Evolutionary conservation across 2,797 vertebrate genomes (phyloP), one percentile per base, ranked within the genome.

Genomic region (Enteromius fasciolatus): DNA sequence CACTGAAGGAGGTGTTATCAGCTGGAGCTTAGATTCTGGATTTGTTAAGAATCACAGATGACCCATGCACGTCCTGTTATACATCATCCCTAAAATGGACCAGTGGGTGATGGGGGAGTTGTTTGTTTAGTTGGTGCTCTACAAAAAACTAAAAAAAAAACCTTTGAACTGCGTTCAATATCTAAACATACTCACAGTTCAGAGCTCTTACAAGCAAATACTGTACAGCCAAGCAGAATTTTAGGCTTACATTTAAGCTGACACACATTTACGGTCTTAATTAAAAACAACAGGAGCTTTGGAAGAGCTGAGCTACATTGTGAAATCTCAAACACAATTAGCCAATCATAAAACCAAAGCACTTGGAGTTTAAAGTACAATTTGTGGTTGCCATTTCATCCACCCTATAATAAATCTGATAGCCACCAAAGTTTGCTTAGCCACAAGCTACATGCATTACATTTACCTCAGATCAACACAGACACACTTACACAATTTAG

Each of bases 381-480:
- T n/a, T 20, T 39, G 48, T 17, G 23, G 12, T 67, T 68, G 72
- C 33, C 67, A 74, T 25, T 54, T 67, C 72, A 36, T 48, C 80
- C 61, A 31, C 61, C 48, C 33, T 57, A 66, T 14, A 76, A 67
- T 46, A 69, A 61, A 76, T 77, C 12, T 48, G 41, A 20, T 61
- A 78, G 31, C 52, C 66, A 78, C 28, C 54, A 50, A 76, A 83
- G 66, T 83, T 83, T 83, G 66, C 81, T 63, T 70, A 78, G 54
- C 64, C 52, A 52, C 36, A 78, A 77, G 36, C 61, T 75, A 82
- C 61, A 67, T 66, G n/a, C 61, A 82, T 67, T 48, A 44, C 39
- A 67, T 67, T 76, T 1, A 67, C 64, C 57, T 41, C 20, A 73
- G 15, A 76, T 25, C 39, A 77, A 75, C 31, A 67, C 63, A 75